phyloP scores from a whole-genome alignment of 2,113 vertebrate genomes.

The Gadus macrocephalus region DNA sequence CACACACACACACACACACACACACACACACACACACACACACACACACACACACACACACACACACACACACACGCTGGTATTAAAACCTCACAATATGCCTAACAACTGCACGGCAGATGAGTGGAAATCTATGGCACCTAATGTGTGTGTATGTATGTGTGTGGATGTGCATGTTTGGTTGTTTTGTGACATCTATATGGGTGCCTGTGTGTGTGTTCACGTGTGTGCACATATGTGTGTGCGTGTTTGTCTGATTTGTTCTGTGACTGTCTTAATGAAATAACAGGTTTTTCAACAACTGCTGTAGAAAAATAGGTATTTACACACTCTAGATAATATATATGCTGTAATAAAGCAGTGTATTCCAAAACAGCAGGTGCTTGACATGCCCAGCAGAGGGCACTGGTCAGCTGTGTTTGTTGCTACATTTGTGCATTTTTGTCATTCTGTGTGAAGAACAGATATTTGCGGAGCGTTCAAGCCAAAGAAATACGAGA shows the following conservation, averaged over 20 bases:
- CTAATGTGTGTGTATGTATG: slow-evolving; percentile 40
- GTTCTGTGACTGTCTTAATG: too few species aligned
- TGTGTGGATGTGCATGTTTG: not conserved
- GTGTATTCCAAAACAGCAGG: slow-evolving; percentile 24
- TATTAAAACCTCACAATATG: slow-evolving; percentile 83
- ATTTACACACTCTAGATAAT: slow-evolving; percentile 16
- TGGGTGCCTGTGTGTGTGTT: not conserved
- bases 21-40: not conserved
- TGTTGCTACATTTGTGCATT: slow-evolving; percentile 14
- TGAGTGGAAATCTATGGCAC: slow-evolving; percentile 82
- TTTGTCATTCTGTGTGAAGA: not conserved
- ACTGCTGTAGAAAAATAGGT: slow-evolving; percentile 22
- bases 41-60: not conserved
- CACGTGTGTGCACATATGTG: not conserved
- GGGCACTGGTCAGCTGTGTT: slow-evolving; percentile 65
- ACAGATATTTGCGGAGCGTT: too few species aligned
- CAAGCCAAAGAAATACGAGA: too few species aligned
- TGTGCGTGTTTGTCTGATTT: too few species aligned
- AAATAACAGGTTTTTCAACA: not conserved
- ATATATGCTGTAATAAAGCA: slow-evolving; percentile 19
- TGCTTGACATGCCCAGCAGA: slow-evolving; percentile 54
- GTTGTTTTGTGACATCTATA: too few species aligned
- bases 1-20: slow-evolving; percentile 14
- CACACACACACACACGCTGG: slow-evolving; percentile 24
- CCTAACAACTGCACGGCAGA: slow-evolving; percentile 85